Base-by-base conservation (phyloP, 2,113 vertebrate species). In the Manacus vitellinus region DNA sequence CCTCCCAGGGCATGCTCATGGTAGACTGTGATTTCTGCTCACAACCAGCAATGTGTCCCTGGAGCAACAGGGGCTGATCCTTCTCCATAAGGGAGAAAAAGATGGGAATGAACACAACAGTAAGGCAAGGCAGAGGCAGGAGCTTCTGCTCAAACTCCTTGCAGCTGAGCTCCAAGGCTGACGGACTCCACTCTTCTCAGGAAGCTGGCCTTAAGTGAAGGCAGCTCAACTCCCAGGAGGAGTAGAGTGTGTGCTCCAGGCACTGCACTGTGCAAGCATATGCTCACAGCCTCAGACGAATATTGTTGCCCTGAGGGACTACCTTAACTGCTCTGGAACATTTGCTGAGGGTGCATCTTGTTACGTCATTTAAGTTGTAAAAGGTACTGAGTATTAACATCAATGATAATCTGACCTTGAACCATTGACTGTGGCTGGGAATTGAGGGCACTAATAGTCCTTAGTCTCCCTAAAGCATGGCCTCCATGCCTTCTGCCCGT, bases 1-100 rank as follows among this genome's bases (percentile, higher is more conserved):
- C 12, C 10, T 75, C 51, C 30, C 13, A 31, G 56, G 46, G 43
- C 0, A 0, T 24, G 7, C 14, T 83, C 6, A 2, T 13, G 7
- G 16, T 47, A 56, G 37, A 16, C 11, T 55, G 43, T 6, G 37
- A 21, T 51, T 90, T 39, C n/a, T 74, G 39, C 5, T 47, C 1
- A 1, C 13, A 8, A 67, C 20, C 54, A 63, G 27, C 4, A 10
- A 15, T 8, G 3, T 17, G 17, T n/a, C n/a, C 17, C 15, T 52
- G 47, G 14, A 61, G 21, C 9, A 75, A 19, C 28, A 76, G 10
- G 12, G 46, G 12, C 33, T 37, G 23, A 41, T 46, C 25, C n/a
- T 88, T 61, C 23, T 16, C 37, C 47, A 6, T 35, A 47, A 54
- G 13, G 33, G 27, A 70, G 21, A 70, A 70, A 62, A 74, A 46